Evolutionary conservation across 2,797 vertebrate genomes (phyloP).

Genomic region (Pagetopsis macropterus): DNA sequence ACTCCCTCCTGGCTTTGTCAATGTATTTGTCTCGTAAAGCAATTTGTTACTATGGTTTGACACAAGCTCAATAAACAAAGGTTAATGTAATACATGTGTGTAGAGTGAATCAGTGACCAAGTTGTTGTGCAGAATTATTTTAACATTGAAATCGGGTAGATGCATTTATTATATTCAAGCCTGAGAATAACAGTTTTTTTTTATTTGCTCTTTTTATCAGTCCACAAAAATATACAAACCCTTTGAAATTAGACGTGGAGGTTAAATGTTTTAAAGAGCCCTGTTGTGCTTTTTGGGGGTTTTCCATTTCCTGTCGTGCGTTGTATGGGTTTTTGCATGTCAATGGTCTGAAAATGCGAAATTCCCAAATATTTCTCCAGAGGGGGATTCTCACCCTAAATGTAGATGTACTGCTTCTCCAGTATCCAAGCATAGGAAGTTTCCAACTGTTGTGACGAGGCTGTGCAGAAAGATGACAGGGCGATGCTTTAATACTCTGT

Average conservation of each 20-base stretch:
- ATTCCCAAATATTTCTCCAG: too few relatives aligned
- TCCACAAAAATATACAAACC: too few relatives aligned
- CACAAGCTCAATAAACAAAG: conserved; percentile 24
- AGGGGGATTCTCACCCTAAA: not conserved
- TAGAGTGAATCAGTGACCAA: conserved; percentile 21
- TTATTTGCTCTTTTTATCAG: too few relatives aligned
- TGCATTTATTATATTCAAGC: not conserved
- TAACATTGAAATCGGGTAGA: not conserved
- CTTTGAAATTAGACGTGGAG: too few relatives aligned
- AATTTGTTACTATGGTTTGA: conserved; percentile 35
- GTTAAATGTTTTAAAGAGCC: too few relatives aligned
- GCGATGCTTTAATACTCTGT: conserved; percentile 65
- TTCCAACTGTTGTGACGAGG: conserved; percentile 53
- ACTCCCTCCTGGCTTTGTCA: not conserved
- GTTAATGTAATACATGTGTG: conserved; percentile 8
- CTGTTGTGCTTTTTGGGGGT: too few relatives aligned
- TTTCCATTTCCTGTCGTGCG: too few relatives aligned
- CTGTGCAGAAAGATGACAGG: conserved; percentile 54
- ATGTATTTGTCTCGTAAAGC: conserved; percentile 22
- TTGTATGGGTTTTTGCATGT: too few relatives aligned
- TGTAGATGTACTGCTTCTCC: conserved; percentile 18
- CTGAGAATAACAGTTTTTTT: not conserved
- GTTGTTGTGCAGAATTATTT: not conserved
- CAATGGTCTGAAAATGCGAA: too few relatives aligned
- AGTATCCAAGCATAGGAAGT: conserved; percentile 44